phyloP scores from a whole-genome alignment of 2,797 vertebrate genomes.

The Tokudaia tokunoshimensis region DNA sequence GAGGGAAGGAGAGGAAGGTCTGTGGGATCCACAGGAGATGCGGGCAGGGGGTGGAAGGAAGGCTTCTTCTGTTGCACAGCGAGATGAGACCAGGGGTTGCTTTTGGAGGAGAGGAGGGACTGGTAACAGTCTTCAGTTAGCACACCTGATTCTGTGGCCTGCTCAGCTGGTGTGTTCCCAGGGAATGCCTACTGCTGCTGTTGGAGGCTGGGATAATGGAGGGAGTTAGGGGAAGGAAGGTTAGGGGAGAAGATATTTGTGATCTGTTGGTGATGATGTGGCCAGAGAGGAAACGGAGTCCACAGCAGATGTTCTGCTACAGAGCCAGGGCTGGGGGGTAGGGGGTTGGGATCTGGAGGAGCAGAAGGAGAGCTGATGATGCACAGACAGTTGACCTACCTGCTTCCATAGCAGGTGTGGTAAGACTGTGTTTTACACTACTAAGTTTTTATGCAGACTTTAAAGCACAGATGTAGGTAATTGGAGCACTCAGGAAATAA shows the following conservation, averaged over 20 bases:
- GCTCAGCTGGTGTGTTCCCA: neutral
- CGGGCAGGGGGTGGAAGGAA: neutral
- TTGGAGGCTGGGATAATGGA: neutral
- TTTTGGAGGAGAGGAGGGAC: neutral
- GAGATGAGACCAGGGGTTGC: neutral
- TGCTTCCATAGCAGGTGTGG: neutral
- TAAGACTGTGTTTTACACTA: neutral
- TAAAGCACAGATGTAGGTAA: neutral
- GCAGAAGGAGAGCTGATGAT: neutral
- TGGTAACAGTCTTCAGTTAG: neutral
- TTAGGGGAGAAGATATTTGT: neutral
- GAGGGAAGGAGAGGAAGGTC: neutral
- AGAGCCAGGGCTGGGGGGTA: neutral
- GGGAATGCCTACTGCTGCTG: neutral
- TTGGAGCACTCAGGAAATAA: conserved; percentile 12
- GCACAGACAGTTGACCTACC: neutral
- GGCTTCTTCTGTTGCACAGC: neutral
- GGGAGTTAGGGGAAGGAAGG: no score
- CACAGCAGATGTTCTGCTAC: neutral
- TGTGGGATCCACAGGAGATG: neutral
- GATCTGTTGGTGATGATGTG: neutral
- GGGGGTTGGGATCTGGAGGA: neutral
- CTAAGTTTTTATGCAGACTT: neutral
- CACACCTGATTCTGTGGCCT: neutral
- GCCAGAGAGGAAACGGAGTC: neutral